These are phyloP conservation scores for Corydoras sp. DNA, from an alignment of 2,113 vertebrate genomes.

Conservation along the genomic window DNA sequence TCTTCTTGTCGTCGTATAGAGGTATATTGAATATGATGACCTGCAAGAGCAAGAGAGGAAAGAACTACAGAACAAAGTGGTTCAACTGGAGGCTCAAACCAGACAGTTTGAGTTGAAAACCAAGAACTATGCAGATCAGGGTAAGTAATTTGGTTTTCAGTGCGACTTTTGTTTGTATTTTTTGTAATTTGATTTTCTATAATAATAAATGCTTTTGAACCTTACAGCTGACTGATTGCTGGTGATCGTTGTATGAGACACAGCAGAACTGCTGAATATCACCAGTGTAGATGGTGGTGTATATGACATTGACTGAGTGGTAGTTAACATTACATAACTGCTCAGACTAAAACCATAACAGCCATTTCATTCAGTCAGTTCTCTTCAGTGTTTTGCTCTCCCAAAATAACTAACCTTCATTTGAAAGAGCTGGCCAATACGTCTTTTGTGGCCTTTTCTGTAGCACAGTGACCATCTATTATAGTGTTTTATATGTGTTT, in stretches of 20 bases:
- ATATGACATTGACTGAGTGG: too few species aligned
- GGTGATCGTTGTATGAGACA: too few species aligned
- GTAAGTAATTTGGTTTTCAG: conserved; percentile 66
- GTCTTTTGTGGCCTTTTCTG: background rate
- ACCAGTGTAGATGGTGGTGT: background rate
- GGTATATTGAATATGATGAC: conserved; percentile 93
- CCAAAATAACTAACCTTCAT: background rate
- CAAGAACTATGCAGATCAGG: conserved; percentile 94
- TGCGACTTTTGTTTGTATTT: too few species aligned
- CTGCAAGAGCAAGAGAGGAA: conserved; percentile 95
- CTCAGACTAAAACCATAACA: conserved; percentile 5
- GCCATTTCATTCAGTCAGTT: background rate
- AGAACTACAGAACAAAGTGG: conserved; percentile 83
- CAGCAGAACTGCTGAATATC: conserved; percentile 14
- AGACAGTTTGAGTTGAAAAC: conserved; percentile 90
- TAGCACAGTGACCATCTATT: background rate
- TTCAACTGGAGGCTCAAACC: conserved; percentile 81
- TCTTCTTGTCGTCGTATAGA: conserved; percentile 60
- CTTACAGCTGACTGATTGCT: too few species aligned
- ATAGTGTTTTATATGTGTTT: background rate
- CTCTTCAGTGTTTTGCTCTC: too few species aligned
- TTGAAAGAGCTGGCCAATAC: background rate
- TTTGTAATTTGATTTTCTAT: too few species aligned
- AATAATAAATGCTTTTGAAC: too few species aligned
- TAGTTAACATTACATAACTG: conserved; percentile 8